Base-by-base conservation (phyloP, 2,888 invertebrate species). In the Apamea monoglypha region DNA sequence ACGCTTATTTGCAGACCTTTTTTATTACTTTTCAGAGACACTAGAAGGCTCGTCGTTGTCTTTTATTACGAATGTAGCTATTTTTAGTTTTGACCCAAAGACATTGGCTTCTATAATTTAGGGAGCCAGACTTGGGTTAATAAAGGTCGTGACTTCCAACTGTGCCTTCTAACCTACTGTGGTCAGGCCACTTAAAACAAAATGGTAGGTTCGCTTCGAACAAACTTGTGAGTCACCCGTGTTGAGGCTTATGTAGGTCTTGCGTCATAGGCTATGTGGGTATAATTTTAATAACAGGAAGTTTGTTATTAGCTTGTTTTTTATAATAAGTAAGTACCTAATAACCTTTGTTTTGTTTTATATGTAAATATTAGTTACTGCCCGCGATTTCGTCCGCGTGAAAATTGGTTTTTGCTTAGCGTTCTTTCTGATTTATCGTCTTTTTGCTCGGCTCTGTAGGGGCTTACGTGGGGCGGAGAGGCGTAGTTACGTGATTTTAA, bases 61-160 rank as follows among this genome's bases (percentile, higher is more conserved):
- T 50, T 83, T 32, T 32, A 40, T 64, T 59, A 73, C 14, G 14
- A 47, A 50, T 29, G n/a, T n/a, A 69, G 50, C 12, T 85, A 85
- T 66, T 47, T 76, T 73, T 61, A 68, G 61, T 29, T 67, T 21
- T 59, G 40, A 47, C 72, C 72, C 68, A 72, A 72, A 69, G 68
- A 80, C 61, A 67, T 63, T 80, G 21, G 56, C 21, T 80, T 80
- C 47, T 61, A 72, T 72, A 83, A 83, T 66, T 81, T 71, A 53
- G 47, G 14, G 44, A 29, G 50, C 36, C 40, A 71, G 25, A 47
- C 56, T 64, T 67, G 66, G 66, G 79, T 67, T 84, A 84, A 80
- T 83, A 82, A 72, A 83, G 86, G 82, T 83, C 72, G 76, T 64
- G 82, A 85, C 81, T 72, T 71, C 70, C 29, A 67, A 81, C 74